Conservation (phyloP, 2,797 vertebrate genomes). For the Melanotaenia boesemani region DNA sequence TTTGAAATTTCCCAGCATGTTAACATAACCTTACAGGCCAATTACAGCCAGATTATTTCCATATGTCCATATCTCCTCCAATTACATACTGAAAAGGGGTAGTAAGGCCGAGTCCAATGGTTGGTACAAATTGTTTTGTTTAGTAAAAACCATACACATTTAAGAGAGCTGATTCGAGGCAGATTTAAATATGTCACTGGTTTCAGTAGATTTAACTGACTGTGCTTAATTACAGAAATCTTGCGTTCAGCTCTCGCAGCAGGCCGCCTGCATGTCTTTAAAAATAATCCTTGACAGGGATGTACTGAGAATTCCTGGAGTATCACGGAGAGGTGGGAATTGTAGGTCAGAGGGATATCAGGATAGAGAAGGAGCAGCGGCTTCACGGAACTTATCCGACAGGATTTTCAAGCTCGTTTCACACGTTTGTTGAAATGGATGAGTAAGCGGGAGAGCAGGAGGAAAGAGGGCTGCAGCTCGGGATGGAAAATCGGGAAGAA, state of each 20-base stretch:
- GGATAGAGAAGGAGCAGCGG: neutral
- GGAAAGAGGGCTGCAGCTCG: neutral
- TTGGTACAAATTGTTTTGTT: constrained; percentile 43
- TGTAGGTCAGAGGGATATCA: neutral
- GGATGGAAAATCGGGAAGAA: constrained; percentile 34
- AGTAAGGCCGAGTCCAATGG: constrained; percentile 37
- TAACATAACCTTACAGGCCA: constrained; percentile 72
- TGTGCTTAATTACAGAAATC: constrained; percentile 23
- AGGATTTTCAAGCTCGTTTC: constrained; percentile 37
- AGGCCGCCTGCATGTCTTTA: constrained; percentile 10
- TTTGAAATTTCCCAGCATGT: constrained; percentile 77
- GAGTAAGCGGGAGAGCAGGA: constrained; percentile 11
- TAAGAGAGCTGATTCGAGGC: neutral
- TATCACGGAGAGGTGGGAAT: constrained; percentile 10
- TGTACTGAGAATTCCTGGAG: constrained; percentile 30
- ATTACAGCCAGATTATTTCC: constrained; percentile 77
- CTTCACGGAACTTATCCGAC: neutral
- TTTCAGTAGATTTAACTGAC: constrained; percentile 6
- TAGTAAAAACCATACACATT: constrained; percentile 6
- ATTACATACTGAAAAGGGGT: constrained; percentile 48
- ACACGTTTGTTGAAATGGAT: constrained; percentile 27
- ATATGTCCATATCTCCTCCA: constrained; percentile 71
- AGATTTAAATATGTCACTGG: neutral
- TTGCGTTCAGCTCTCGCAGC: neutral
- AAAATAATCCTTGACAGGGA: constrained; percentile 18